Evolutionary conservation across 2,797 vertebrate genomes (phyloP), one percentile per base, ranked within the genome.

Genomic region (Alexandromys oeconomus): DNA sequence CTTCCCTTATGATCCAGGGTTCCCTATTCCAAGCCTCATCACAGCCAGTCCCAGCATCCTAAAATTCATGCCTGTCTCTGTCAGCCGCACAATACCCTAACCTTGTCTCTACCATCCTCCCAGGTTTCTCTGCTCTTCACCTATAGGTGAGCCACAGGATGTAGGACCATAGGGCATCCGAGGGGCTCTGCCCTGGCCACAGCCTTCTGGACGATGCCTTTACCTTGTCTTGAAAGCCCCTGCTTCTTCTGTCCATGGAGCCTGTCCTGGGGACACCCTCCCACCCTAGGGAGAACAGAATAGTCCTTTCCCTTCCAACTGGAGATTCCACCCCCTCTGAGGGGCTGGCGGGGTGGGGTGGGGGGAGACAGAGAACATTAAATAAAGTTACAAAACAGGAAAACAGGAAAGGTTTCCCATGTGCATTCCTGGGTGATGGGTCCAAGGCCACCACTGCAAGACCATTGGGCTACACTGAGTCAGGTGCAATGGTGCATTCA

Each of bases 351-450:
- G 89, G 94, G 54, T 54, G 54, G 94, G 54, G n/a, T n/a, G 89
- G 92, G 92, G 94, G 71, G 92, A 92, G 71, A 59, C 88, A 65
- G 90, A 86, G 90, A 92, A 89, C 82, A 91, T 67, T 67, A 94
- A 98, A 98, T 98, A 97, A 98, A 95, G 88, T 40, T 92, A 46
- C 87, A 80, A 97, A 95, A 91, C 3, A 79, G 80, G 85, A 93
- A 77, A 61, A 89, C 3, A 79, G 84, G 85, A 93, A 79, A 61
- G 5, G 43, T 71, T 89, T 73, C 51, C 65, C 46, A 15, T 3
- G 78, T 91, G 93, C 43, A 0, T 97, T 97, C 65, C 87, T 97
- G 77, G 79, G 57, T n/a, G 63, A 10, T 29, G 89, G 19, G n/a
- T 57, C 65, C 8, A 3, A 65, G 90, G 48, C 61, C 31, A 31